Evolutionary conservation across 2,888 invertebrate genomes (phyloP).

Genomic region (Sepiola atlantica): DNA sequence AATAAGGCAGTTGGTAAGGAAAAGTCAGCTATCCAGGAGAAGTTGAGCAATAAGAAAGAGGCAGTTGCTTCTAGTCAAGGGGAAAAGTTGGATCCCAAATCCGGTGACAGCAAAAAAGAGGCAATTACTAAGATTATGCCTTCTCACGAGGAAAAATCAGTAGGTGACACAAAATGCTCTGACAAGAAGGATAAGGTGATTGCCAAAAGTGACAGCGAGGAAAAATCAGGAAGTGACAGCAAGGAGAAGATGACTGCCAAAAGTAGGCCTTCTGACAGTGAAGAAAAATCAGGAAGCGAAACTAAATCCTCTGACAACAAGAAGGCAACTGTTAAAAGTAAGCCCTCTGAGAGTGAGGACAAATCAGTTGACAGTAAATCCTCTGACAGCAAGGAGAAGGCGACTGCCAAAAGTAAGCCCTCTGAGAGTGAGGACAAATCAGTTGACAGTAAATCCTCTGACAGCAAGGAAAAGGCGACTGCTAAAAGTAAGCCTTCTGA

Average conservation of each 20-base stretch:
- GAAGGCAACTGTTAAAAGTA: not conserved
- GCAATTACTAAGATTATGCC: constrained; percentile 54
- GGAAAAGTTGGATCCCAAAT: not conserved
- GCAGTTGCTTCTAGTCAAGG: not conserved
- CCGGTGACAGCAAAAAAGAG: constrained; percentile 59
- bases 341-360: not conserved
- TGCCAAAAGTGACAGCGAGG: constrained; percentile 51
- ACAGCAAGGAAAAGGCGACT: not conserved
- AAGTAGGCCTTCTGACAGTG: not conserved
- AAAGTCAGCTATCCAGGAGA: not conserved
- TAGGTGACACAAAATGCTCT: constrained; percentile 49
- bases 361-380: constrained; percentile 71
- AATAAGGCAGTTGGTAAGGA: not conserved
- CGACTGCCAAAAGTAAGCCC: not conserved
- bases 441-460: constrained; percentile 50
- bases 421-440: constrained; percentile 59
- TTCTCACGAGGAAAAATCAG: constrained; percentile 35
- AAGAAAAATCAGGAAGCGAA: constrained; percentile 46
- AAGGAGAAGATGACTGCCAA: not conserved
- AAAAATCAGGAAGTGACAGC: constrained; percentile 47
- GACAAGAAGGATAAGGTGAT: constrained; percentile 56
- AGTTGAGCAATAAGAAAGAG: not conserved
- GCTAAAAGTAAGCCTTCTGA: not conserved
- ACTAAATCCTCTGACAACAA: constrained; percentile 47
- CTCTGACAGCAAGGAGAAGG: constrained; percentile 52